Conservation (phyloP, 2,888 invertebrate species). For the Pristionchus japonicus region DNA sequence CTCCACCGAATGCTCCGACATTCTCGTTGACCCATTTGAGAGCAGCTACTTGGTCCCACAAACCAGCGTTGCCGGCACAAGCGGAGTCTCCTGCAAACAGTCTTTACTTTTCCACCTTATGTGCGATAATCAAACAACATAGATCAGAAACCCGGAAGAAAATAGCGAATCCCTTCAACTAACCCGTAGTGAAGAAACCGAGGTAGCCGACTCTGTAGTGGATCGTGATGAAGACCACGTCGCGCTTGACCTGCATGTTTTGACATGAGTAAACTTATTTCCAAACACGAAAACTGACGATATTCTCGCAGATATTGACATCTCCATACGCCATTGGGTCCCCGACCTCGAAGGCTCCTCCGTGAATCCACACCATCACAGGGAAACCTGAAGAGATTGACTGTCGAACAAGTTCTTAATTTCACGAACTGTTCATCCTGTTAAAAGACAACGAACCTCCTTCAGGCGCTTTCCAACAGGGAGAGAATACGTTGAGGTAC, state of each 20-base stretch:
- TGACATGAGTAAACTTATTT: too few species aligned
- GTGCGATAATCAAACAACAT: too few species aligned
- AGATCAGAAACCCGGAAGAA: background rate
- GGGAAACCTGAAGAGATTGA: conserved; percentile 49
- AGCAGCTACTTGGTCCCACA: conserved; percentile 70
- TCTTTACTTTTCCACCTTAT: too few species aligned
- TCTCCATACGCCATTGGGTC: conserved; percentile 63
- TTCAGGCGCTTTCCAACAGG: conserved; percentile 18
- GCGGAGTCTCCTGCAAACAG: conserved; percentile 54
- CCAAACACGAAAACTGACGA: conserved; percentile 8
- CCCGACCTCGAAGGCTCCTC: conserved; percentile 59
- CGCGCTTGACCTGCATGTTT: conserved; percentile 11
- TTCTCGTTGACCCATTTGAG: conserved; percentile 67
- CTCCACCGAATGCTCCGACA: conserved; percentile 62
- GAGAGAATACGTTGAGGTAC: conserved; percentile 36
- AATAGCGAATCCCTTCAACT: too few species aligned
- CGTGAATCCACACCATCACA: conserved; percentile 64
- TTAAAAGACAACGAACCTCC: background rate
- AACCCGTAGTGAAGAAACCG: conserved; percentile 69
- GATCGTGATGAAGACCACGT: conserved; percentile 65
- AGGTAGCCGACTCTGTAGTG: conserved; percentile 64
- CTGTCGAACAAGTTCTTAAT: too few species aligned
- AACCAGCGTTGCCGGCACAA: conserved; percentile 68
- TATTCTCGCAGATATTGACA: conserved; percentile 53
- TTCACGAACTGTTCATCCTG: too few species aligned